Conservation (phyloP, 2,113 vertebrate genomes). For the Procavia capensis region DNA sequence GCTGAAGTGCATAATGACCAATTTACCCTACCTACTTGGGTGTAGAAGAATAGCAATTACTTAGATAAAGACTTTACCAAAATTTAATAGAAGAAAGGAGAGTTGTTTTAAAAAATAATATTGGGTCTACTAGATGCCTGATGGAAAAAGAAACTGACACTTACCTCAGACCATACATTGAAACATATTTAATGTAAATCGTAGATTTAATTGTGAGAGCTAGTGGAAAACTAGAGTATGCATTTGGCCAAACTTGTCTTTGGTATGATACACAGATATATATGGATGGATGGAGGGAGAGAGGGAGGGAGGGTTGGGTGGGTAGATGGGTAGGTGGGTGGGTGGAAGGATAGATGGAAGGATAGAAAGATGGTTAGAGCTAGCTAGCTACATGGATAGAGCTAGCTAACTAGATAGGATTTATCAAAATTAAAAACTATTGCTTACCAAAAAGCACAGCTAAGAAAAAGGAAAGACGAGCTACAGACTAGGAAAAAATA, state of each 20-base stretch:
- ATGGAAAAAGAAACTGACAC: not conserved
- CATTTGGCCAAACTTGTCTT: not conserved
- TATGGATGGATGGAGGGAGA: too few relatives aligned
- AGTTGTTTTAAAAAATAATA: not conserved
- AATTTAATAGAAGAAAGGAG: not conserved
- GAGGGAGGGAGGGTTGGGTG: too few relatives aligned
- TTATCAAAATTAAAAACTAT: not conserved
- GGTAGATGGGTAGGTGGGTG: too few relatives aligned
- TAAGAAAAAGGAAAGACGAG: not conserved
- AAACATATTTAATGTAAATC: not conserved
- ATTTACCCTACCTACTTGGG: conserved; percentile 15
- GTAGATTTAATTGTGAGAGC: not conserved
- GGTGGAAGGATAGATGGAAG: too few relatives aligned
- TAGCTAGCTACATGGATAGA: not conserved
- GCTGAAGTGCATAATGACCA: not conserved
- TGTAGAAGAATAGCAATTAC: conserved; percentile 21
- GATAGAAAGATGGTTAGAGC: not conserved
- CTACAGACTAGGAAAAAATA: not conserved
- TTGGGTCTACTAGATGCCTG: not conserved
- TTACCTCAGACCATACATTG: not conserved
- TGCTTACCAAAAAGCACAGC: not conserved
- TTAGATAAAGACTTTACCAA: conserved; percentile 13
- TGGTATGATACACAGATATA: not conserved
- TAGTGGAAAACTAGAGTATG: not conserved
- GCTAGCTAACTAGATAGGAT: not conserved